Evolutionary conservation across 1,140 invertebrate species (phyloP), one percentile per base, ranked within the genome.

Genomic region (Pantala flavescens): DNA sequence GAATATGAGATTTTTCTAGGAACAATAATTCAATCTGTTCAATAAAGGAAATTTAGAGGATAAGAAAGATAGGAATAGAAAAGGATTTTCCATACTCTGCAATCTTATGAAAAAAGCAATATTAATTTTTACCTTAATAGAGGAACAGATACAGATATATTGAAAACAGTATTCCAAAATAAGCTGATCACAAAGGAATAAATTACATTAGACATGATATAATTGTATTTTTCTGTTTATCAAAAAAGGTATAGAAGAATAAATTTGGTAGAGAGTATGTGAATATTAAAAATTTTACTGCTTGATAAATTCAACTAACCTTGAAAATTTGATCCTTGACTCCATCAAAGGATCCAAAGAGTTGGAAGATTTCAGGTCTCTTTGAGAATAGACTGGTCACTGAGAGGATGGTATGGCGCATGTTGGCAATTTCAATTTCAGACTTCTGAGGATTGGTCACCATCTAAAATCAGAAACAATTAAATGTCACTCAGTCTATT

Each of bases 251-350:
- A 36, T 36, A 36, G n/a, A n/a, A n/a, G n/a, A n/a, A n/a, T 7
- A 63, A 21, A 19, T 7, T 63, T 63, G 12, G 3, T 21, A 7
- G 12, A 7, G 5, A 1, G 49, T 63, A 63, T 3, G 3, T 21
- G 12, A 63, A 14, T 3, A 5, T 63, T 1, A 63, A 63, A 3
- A 14, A 21, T 7, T 63, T 7, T 63, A 3, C n/a, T 63, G n/a
- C n/a, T n/a, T n/a, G n/a, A n/a, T n/a, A 63, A 63, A 63, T 3
- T 23, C 36, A 24, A 78, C 75, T 79, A 79, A 86, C 87, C 80
- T 84, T 86, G 77, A 88, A 88, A 1, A 87, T 77, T 24, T 87
- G 74, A 77, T 88, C 83, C 0, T 80, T 77, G 43, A 80, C 78
- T 12, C 82, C 85, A 28, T 83, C 78, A 80, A 83, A 87, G 23